These are phyloP conservation scores for Pseudochirops cupreus DNA, from an alignment of 2,797 vertebrate genomes.

Conservation along the genomic window DNA sequence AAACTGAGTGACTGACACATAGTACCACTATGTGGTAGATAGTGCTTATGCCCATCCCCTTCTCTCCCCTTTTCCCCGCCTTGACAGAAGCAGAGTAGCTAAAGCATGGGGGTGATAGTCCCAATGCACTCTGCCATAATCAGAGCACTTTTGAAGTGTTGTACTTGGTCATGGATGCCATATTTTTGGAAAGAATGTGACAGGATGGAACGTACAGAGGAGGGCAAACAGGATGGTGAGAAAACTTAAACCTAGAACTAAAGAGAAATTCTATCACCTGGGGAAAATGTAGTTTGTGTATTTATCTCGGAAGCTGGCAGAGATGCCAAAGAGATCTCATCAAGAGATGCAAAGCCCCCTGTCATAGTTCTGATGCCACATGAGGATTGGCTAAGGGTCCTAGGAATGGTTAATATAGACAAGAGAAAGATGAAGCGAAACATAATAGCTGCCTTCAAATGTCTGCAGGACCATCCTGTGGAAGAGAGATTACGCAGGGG, in stretches of 20 bases:
- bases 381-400: neutral
- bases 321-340: neutral
- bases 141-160: neutral
- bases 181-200: neutral
- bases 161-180: neutral
- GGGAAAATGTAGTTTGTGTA: neutral
- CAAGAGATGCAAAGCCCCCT: neutral
- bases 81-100: neutral
- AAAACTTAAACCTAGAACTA: neutral
- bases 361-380: neutral
- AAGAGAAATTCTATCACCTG: neutral
- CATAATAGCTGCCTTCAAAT: neutral
- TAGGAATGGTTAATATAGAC: neutral
- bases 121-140: neutral
- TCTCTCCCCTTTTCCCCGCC: no score
- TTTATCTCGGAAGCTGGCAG: neutral
- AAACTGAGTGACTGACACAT: neutral
- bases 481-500: neutral
- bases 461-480: neutral
- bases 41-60: neutral
- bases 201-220: neutral
- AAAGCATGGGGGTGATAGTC: neutral
- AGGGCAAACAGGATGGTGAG: neutral
- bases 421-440: neutral
- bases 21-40: neutral